Percentiles rank a stretch among this genome's conserved stretches.
phyloP scores from a whole-genome alignment of 2,888 invertebrate genomes.

The Acleris emargana region DNA sequence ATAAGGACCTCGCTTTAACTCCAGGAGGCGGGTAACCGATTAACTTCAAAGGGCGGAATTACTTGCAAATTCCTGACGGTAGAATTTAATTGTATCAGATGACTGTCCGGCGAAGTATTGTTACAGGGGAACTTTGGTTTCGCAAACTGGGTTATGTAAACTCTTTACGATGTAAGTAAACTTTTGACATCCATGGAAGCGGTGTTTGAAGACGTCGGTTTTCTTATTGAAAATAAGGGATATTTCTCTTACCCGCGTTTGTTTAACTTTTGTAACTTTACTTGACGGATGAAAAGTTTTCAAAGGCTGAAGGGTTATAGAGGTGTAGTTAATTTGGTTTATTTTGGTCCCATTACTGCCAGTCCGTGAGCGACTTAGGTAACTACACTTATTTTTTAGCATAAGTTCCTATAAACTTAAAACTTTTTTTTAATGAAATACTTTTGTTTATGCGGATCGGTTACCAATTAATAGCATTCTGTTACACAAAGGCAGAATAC shows the following conservation, averaged over 20 bases:
- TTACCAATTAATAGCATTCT: no score
- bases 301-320: not conserved
- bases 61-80: constrained; percentile 33
- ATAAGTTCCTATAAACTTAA: no score
- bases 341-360: no score
- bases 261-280: constrained; percentile 1
- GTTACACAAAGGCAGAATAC: no score
- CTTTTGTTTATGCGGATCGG: no score
- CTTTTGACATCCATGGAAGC: constrained; percentile 4
- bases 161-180: constrained; percentile 11
- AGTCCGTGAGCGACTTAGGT: not conserved
- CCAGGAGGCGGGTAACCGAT: constrained; percentile 16
- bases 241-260: not conserved
- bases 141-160: constrained; percentile 26
- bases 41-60: constrained; percentile 35
- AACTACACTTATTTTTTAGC: no score
- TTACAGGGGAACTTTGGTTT: constrained; percentile 7
- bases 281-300: not conserved
- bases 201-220: constrained; percentile 5
- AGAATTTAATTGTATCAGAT: constrained; percentile 33
- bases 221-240: not conserved
- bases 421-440: no score
- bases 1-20: constrained; percentile 1
- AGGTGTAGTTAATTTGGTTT: not conserved
- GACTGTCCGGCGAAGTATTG: constrained; percentile 8